These are phyloP conservation scores for Gobio occitaniae DNA, from an alignment of 2,797 vertebrate genomes.

Conservation along the genomic window DNA sequence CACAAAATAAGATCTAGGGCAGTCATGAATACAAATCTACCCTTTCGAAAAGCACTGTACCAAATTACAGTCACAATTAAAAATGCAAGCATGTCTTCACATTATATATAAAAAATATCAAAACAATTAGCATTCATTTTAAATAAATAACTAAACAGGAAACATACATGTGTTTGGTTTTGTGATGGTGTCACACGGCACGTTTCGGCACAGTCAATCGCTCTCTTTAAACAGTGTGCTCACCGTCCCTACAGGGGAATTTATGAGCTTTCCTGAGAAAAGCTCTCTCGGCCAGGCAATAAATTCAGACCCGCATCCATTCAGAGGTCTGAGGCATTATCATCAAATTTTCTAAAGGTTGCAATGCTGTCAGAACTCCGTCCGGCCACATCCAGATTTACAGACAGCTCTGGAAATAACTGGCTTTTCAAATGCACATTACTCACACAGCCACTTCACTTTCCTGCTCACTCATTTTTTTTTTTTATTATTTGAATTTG, in stretches of 20 bases:
- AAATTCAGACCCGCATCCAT: slow-evolving; percentile 51
- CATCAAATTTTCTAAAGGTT: slow-evolving; percentile 58
- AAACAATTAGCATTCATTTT: neutral
- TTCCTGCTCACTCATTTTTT: slow-evolving; percentile 24
- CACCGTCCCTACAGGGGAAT: slow-evolving; percentile 41
- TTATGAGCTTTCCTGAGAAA: slow-evolving; percentile 47
- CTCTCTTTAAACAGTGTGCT: slow-evolving; percentile 43
- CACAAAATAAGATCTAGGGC: neutral
- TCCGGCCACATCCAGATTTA: slow-evolving; percentile 54
- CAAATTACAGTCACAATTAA: neutral
- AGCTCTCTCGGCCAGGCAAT: slow-evolving; percentile 42
- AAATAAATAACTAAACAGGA: neutral
- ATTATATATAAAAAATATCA: neutral
- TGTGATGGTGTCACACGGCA: neutral
- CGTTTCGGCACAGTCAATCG: slow-evolving; percentile 32
- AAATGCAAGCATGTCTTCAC: neutral
- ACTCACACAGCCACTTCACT: slow-evolving; percentile 37
- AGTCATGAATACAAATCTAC: neutral
- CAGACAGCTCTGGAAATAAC: slow-evolving; percentile 28
- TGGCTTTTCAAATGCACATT: slow-evolving; percentile 30
- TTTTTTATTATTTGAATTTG: slow-evolving; percentile 53
- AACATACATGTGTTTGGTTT: neutral
- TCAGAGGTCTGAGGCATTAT: slow-evolving; percentile 59
- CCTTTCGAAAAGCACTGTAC: neutral
- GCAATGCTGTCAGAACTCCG: slow-evolving; percentile 55